Evolutionary conservation across 2,888 invertebrate genomes (phyloP), one percentile per base, ranked within the genome.

Genomic region (Salticus scenicus): DNA sequence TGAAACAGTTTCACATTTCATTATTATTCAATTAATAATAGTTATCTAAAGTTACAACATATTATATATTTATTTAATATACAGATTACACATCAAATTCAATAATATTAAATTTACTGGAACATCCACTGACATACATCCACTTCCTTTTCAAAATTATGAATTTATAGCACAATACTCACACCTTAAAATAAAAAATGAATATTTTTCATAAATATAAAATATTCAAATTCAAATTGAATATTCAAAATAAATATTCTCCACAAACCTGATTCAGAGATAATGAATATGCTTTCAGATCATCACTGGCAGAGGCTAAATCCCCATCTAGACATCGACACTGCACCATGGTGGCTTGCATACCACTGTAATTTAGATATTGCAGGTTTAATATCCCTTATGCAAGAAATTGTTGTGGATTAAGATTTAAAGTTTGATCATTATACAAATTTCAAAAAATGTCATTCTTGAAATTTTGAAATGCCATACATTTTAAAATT

Each of bases 341-440:
- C 17, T 86, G 86, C 5, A 86, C 86, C 86, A 86, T 86, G 7
- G 76, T 67, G 7, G 86, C 86, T 80, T 86, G 86, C 86, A 86
- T 86, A 31, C 86, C 86, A 80, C 86, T 86, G 28, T 20, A 73
- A 51, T n/a, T n/a, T n/a, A n/a, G n/a, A n/a, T n/a, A n/a, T n/a
- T n/a, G n/a, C n/a, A n/a, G n/a, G n/a, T 47, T 66, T 20, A n/a
- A n/a, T n/a, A n/a, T n/a, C n/a, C n/a, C n/a, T n/a, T n/a, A n/a
- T n/a, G n/a, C n/a, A n/a, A n/a, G n/a, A n/a, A n/a, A n/a, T n/a
- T n/a, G n/a, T n/a, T n/a, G n/a, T n/a, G n/a, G n/a, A n/a, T n/a
- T n/a, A n/a, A n/a, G n/a, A n/a, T n/a, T n/a, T n/a, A n/a, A n/a
- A n/a, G n/a, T n/a, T n/a, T n/a, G n/a, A n/a, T n/a, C n/a, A n/a